A percentile compares a stretch with the other conserved stretches of the same genome.
Evolutionary conservation across 1,140 invertebrate genomes (phyloP).

Genomic region (Drosophila novamexicana): DNA sequence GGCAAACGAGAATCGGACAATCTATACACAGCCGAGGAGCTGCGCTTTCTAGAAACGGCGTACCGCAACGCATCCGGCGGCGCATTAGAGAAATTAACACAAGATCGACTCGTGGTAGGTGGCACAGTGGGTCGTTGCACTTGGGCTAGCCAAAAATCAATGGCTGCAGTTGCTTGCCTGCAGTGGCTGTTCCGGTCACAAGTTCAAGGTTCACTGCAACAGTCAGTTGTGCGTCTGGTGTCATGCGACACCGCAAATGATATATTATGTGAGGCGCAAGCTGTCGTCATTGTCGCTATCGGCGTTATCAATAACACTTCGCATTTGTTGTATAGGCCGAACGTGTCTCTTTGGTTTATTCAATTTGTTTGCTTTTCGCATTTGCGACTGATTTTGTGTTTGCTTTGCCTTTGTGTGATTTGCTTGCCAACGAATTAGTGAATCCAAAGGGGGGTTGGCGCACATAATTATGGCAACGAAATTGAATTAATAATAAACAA

Average conservation of each 20-base stretch:
- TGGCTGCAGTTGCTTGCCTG: slow-evolving; percentile 20
- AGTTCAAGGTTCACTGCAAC: slow-evolving; percentile 60
- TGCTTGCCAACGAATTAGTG: slow-evolving; percentile 77
- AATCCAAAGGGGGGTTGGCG: slow-evolving; percentile 42
- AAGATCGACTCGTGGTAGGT: slow-evolving; percentile 68
- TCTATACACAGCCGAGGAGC: slow-evolving; percentile 62
- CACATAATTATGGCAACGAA: slow-evolving; percentile 60
- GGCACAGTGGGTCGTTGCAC: slow-evolving; percentile 24
- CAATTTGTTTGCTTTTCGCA: slow-evolving; percentile 67
- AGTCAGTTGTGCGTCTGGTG: background rate
- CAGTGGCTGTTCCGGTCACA: slow-evolving; percentile 37
- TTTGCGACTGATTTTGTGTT: slow-evolving; percentile 50
- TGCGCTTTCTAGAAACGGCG: slow-evolving; percentile 63
- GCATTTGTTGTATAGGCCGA: slow-evolving; percentile 23
- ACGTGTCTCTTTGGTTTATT: slow-evolving; percentile 32
- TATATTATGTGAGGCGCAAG: slow-evolving; percentile 16
- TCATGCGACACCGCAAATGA: slow-evolving; percentile 34
- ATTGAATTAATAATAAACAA: slow-evolving; percentile 73
- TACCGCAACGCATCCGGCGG: slow-evolving; percentile 72
- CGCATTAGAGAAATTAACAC: slow-evolving; percentile 65
- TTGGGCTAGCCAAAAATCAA: slow-evolving; percentile 63
- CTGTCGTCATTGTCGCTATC: slow-evolving; percentile 3
- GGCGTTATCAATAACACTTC: slow-evolving; percentile 43
- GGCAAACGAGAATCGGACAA: slow-evolving; percentile 67
- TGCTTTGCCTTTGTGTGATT: slow-evolving; percentile 59